Conservation (phyloP, 2,888 invertebrate genomes). For the Campoplex capitator region DNA sequence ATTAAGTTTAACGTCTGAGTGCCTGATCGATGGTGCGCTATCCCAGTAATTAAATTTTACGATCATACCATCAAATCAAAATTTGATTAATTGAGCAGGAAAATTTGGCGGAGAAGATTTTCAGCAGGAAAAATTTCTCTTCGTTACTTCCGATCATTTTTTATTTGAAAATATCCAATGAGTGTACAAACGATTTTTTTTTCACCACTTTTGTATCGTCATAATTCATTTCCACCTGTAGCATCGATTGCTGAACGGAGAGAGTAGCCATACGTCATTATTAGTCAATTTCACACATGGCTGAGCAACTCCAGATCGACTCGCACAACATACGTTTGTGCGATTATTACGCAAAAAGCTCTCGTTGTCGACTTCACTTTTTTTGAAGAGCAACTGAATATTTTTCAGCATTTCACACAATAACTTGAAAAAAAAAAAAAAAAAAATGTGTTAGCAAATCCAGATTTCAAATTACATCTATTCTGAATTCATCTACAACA, state of each 20-base stretch:
- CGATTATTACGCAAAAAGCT: slow-evolving; percentile 21
- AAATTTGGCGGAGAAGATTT: neutral
- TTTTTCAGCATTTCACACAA: neutral
- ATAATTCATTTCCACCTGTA: slow-evolving; percentile 52
- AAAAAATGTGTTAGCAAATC: neutral
- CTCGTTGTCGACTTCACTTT: neutral
- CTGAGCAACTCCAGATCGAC: slow-evolving; percentile 24
- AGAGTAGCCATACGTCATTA: slow-evolving; percentile 54
- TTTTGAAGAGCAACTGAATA: neutral
- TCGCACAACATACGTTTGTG: slow-evolving; percentile 6
- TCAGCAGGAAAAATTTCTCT: neutral
- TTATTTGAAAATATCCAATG: neutral
- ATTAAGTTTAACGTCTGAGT: neutral
- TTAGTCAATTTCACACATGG: slow-evolving; percentile 44
- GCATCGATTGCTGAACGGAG: slow-evolving; percentile 56
- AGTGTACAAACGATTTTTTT: neutral
- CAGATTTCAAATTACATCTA: neutral
- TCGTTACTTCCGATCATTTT: neutral
- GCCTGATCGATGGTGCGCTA: neutral
- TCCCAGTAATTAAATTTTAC: neutral
- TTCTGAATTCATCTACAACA: neutral
- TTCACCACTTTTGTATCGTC: neutral
- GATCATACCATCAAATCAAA: neutral
- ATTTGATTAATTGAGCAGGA: neutral
- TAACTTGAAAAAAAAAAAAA: neutral